Percentiles rank a stretch among this genome's conserved stretches.
Evolutionary conservation across 2,888 invertebrate species (phyloP).

Genomic region (Caenorhabditis sinica): DNA sequence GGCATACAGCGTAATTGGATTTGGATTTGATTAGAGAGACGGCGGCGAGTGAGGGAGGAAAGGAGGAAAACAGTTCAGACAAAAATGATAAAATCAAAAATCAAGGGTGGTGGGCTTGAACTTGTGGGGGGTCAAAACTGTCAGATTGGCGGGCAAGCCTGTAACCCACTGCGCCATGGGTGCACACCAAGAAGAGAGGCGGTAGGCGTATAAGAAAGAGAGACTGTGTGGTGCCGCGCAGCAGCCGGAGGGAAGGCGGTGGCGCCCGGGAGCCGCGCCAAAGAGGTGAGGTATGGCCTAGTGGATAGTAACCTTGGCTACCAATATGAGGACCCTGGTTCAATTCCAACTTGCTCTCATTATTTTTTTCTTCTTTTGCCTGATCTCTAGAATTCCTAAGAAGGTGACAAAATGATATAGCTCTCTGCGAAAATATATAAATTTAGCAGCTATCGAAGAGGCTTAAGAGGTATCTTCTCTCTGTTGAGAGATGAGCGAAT

Average conservation of each 20-base stretch:
- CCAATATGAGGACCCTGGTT: neutral
- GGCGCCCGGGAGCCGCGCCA: neutral
- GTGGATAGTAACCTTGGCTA: neutral
- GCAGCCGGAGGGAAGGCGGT: neutral
- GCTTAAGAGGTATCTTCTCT: slow-evolving; percentile 13
- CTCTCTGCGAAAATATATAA: slow-evolving; percentile 3
- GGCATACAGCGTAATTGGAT: slow-evolving; percentile 34
- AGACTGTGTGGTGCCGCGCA: neutral
- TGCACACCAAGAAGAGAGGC: neutral
- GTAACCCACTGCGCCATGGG: neutral
- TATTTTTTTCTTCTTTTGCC: neutral
- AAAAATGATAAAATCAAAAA: slow-evolving; percentile 1
- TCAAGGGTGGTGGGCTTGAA: neutral
- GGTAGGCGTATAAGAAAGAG: neutral
- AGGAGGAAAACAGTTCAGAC: neutral
- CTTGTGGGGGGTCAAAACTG: neutral
- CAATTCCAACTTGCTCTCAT: neutral
- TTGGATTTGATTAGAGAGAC: slow-evolving; percentile 37
- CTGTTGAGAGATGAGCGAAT: neutral
- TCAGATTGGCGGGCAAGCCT: neutral
- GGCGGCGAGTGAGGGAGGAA: neutral
- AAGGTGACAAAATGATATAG: neutral
- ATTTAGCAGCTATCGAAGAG: slow-evolving; percentile 38
- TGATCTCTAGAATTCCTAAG: no score
- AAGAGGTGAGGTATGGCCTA: neutral